Conservation (phyloP, 2,113 vertebrate species). For the Hippocampus comes region DNA sequence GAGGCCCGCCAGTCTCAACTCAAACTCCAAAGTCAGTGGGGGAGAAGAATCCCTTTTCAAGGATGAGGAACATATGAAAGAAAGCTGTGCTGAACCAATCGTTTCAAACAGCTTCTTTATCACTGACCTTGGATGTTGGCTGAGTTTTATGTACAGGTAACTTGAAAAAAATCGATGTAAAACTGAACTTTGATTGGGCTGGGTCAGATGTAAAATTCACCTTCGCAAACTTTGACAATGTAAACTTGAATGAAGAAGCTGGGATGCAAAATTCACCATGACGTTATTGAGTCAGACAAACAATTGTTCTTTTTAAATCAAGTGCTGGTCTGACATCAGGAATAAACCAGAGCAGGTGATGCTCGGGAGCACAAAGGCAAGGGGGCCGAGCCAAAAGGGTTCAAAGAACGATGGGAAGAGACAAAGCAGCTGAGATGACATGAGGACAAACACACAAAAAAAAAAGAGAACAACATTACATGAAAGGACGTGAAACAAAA, state of each 20-base stretch:
- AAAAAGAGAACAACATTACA: constrained; percentile 10
- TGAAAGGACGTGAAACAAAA: constrained; percentile 35
- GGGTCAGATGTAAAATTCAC: constrained; percentile 4
- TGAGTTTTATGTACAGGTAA: constrained; percentile 12
- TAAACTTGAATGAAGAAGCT: constrained; percentile 22
- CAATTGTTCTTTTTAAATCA: background rate
- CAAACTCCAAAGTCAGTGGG: constrained; percentile 24
- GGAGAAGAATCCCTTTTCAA: constrained; percentile 37
- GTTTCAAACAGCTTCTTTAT: constrained; percentile 30
- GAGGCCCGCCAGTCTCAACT: constrained; percentile 1
- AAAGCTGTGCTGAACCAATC: constrained; percentile 15
- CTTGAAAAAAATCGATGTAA: constrained; percentile 5
- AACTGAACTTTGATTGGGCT: constrained; percentile 7
- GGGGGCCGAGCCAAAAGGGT: background rate
- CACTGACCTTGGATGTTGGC: constrained; percentile 15
- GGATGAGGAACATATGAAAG: constrained; percentile 37
- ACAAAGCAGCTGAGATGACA: background rate
- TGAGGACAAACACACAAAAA: background rate
- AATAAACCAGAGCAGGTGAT: constrained; percentile 17
- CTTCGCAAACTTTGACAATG: constrained; percentile 8
- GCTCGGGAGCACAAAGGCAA: constrained; percentile 2
- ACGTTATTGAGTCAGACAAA: background rate
- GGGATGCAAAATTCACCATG: constrained; percentile 9
- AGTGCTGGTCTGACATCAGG: background rate
- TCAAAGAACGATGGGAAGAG: background rate